Percentiles rank a stretch among this genome's conserved stretches.
These are phyloP conservation scores for Caenorhabditis virilis DNA, from an alignment of 2,888 invertebrate species.

Conservation along the genomic window DNA sequence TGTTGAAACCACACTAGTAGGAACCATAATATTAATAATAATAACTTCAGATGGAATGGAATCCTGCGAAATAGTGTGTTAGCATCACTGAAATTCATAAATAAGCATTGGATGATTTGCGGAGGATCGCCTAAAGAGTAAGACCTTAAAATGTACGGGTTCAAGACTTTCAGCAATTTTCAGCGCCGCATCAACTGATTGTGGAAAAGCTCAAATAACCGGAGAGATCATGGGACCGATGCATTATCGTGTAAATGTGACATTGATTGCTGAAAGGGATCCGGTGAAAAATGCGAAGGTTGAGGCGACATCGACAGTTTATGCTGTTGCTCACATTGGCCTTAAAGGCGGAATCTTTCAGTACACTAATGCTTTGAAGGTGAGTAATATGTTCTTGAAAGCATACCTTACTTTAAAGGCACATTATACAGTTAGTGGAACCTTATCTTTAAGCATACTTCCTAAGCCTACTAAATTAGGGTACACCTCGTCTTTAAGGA, in stretches of 20 bases:
- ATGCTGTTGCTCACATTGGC: slow-evolving; percentile 66
- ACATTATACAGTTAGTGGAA: too few relatives aligned
- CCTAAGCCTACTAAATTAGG: too few relatives aligned
- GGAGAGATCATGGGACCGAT: slow-evolving; percentile 57
- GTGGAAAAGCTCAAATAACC: slow-evolving; percentile 67
- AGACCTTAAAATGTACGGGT: too few relatives aligned
- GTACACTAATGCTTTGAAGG: slow-evolving; percentile 66
- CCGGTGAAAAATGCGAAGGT: slow-evolving; percentile 66
- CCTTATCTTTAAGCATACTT: too few relatives aligned
- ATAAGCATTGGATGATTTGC: slow-evolving; percentile 66
- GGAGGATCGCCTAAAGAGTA: slow-evolving; percentile 46
- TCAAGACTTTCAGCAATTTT: background rate
- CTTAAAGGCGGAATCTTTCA: slow-evolving; percentile 68
- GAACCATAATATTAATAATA: background rate
- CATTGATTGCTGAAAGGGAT: slow-evolving; percentile 65
- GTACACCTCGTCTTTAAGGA: too few relatives aligned
- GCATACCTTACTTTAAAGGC: too few relatives aligned
- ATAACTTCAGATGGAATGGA: slow-evolving; percentile 43
- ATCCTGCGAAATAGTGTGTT: slow-evolving; percentile 53
- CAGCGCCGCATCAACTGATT: slow-evolving; percentile 41
- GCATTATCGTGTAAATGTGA: slow-evolving; percentile 65
- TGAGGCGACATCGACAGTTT: slow-evolving; percentile 66
- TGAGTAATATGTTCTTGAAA: too few relatives aligned
- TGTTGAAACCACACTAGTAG: background rate
- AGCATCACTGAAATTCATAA: slow-evolving; percentile 65